These are phyloP conservation scores for Merops nubicus DNA, from an alignment of 2,113 vertebrate species.

Conservation along the genomic window DNA sequence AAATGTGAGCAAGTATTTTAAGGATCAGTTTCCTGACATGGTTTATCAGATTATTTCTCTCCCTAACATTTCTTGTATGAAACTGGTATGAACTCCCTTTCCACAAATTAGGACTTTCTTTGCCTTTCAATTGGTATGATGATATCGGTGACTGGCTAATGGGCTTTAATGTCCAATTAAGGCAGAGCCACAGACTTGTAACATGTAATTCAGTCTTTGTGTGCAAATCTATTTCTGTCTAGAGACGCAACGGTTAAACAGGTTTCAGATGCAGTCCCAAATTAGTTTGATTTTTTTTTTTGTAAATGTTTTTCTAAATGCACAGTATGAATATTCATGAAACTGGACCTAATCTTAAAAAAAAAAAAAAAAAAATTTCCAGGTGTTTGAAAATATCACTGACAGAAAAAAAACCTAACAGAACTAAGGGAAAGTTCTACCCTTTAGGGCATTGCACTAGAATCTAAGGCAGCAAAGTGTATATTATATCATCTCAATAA, in stretches of 20 bases:
- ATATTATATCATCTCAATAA: neutral
- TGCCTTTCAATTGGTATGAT: neutral
- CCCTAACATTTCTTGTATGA: neutral
- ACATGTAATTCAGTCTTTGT: neutral
- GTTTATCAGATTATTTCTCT: neutral
- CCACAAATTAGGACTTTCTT: neutral
- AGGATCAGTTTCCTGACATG: neutral
- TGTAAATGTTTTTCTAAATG: neutral
- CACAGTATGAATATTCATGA: neutral
- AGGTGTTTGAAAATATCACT: neutral
- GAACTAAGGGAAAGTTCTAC: neutral
- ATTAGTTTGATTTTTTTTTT: no score
- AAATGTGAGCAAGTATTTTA: neutral
- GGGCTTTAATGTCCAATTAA: neutral
- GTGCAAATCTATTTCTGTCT: neutral
- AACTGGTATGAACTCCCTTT: neutral
- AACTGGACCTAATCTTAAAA: neutral
- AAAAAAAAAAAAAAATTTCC: neutral
- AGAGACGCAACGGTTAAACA: neutral
- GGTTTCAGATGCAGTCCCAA: neutral
- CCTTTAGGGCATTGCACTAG: neutral
- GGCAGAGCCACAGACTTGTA: neutral
- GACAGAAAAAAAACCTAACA: neutral
- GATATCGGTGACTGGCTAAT: neutral
- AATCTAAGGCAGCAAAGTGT: neutral